Evolutionary conservation across 2,888 invertebrate species (phyloP).

Genomic region (Magallana nippona): DNA sequence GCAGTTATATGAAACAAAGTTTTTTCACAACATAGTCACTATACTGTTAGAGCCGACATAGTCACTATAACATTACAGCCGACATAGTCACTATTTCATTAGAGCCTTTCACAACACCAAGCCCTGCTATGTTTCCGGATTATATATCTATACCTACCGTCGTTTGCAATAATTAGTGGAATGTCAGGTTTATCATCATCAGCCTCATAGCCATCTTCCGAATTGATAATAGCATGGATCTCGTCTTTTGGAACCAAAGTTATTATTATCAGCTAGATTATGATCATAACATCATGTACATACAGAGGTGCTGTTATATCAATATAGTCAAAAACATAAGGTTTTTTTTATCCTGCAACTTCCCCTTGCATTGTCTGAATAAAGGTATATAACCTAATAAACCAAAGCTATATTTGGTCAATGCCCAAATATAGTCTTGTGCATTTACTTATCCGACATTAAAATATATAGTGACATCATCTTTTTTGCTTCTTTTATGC

Average conservation of each 20-base stretch:
- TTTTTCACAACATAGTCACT: too few relatives aligned
- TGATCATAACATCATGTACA: conserved; percentile 26
- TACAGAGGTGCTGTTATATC: conserved; percentile 31
- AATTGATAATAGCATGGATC: conserved; percentile 48
- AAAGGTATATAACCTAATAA: too few relatives aligned
- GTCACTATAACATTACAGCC: too few relatives aligned
- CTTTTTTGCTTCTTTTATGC: too few relatives aligned
- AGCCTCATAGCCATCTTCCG: conserved; percentile 63
- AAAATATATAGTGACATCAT: too few relatives aligned
- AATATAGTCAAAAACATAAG: background rate
- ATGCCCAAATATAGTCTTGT: too few relatives aligned
- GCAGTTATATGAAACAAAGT: background rate
- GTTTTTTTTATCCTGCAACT: background rate
- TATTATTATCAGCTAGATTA: conserved; percentile 28
- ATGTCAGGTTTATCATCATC: conserved; percentile 59
- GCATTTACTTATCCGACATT: too few relatives aligned
- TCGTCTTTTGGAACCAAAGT: conserved; percentile 46
- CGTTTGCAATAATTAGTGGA: conserved; percentile 43
- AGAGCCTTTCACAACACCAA: background rate
- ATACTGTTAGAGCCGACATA: too few relatives aligned
- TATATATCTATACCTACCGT: conserved; percentile 36
- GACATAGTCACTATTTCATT: background rate
- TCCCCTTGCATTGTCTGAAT: too few relatives aligned
- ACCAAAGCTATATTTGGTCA: too few relatives aligned
- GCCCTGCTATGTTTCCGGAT: background rate